Conservation (phyloP, 2,113 vertebrate species). For the Eublepharis macularius region DNA sequence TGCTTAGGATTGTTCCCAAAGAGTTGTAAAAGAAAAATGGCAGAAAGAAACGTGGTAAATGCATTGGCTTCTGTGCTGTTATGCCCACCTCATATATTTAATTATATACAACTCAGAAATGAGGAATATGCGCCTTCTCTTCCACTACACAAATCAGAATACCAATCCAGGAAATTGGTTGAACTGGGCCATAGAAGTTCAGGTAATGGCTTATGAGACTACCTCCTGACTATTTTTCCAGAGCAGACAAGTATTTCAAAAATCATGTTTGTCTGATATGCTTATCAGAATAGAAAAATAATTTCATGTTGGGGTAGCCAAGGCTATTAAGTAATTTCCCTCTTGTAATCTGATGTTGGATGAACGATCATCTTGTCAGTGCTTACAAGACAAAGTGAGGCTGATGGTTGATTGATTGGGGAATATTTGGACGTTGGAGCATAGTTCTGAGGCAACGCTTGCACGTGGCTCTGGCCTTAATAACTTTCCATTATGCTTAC, state of each 20-base stretch:
- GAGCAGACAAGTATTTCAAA: slow-evolving; percentile 2
- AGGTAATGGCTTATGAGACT: not conserved
- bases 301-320: slow-evolving; percentile 32
- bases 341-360: slow-evolving; percentile 49
- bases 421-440: slow-evolving; percentile 42
- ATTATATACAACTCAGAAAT: no score
- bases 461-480: slow-evolving; percentile 61
- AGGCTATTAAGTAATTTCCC: slow-evolving; percentile 33
- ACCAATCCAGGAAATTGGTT: not conserved
- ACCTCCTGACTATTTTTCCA: not conserved
- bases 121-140: not conserved
- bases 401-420: slow-evolving; percentile 43
- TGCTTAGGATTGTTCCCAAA: no score
- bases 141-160: not conserved
- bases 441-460: slow-evolving; percentile 46
- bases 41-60: no score
- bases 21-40: no score
- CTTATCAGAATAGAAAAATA: slow-evolving; percentile 34
- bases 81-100: no score
- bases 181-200: not conserved
- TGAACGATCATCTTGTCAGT: slow-evolving; percentile 34
- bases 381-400: slow-evolving; percentile 43
- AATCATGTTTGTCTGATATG: slow-evolving; percentile 18
- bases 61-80: no score
- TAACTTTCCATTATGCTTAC: slow-evolving; percentile 65